phyloP scores from a whole-genome alignment of 2,113 vertebrate species.

The Gadus chalcogrammus region DNA sequence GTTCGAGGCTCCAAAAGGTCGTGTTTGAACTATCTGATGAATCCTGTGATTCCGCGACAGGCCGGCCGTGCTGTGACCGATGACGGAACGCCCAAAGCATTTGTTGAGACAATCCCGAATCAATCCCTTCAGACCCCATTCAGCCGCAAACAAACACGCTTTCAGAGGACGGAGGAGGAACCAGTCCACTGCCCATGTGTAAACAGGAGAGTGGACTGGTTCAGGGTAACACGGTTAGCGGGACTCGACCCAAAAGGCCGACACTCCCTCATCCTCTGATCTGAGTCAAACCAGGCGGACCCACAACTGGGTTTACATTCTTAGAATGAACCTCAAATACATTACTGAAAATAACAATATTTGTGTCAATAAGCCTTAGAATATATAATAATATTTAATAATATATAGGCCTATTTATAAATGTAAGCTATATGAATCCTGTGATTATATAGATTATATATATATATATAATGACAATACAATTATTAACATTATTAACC shows the following conservation, averaged over 20 bases:
- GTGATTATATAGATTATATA: background rate
- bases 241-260: too few species aligned
- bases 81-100: slow-evolving; percentile 73
- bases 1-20: slow-evolving; percentile 41
- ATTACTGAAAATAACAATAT: background rate
- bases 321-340: too few species aligned
- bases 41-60: slow-evolving; percentile 58
- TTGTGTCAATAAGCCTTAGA: background rate
- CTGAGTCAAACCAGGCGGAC: background rate
- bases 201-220: background rate
- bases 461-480: background rate
- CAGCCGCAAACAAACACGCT: slow-evolving; percentile 64
- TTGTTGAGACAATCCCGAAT: slow-evolving; percentile 72
- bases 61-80: slow-evolving; percentile 56
- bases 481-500: too few species aligned
- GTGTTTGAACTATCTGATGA: slow-evolving; percentile 62
- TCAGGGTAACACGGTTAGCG: background rate
- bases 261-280: background rate
- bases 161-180: slow-evolving; percentile 37
- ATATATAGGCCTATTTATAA: background rate
- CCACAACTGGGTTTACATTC: too few species aligned
- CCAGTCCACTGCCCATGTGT: slow-evolving; percentile 23
- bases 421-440: background rate
- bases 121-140: slow-evolving; percentile 62
- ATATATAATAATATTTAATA: background rate